Evolutionary conservation across 1,140 invertebrate species (phyloP).

Genomic region (Sinella curviseta): DNA sequence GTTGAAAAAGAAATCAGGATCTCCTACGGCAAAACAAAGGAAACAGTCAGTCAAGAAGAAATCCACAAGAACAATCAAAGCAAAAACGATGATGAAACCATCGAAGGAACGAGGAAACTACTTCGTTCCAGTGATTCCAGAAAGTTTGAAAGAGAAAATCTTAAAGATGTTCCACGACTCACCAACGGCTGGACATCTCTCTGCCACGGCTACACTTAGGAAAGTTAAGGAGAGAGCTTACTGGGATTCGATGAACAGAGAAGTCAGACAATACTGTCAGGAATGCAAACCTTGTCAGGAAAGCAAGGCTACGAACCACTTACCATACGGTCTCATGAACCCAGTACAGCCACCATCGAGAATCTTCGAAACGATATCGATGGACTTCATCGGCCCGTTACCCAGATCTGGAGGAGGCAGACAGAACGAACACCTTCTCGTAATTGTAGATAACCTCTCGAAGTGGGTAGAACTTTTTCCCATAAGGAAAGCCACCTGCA

Average conservation of each 20-base stretch:
- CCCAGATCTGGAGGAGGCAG: background rate
- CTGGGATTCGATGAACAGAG: slow-evolving; percentile 41
- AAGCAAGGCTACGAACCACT: slow-evolving; percentile 20
- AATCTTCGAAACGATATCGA: slow-evolving; percentile 32
- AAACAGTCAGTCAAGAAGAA: too few relatives aligned
- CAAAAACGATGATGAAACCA: background rate
- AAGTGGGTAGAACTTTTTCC: slow-evolving; percentile 40
- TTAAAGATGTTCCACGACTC: slow-evolving; percentile 39
- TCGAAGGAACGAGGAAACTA: background rate
- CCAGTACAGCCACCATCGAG: background rate
- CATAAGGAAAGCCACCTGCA: slow-evolving; percentile 19
- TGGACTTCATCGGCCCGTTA: slow-evolving; percentile 45
- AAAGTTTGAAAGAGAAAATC: background rate
- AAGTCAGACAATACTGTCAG: slow-evolving; percentile 38
- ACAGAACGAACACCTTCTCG: slow-evolving; percentile 29
- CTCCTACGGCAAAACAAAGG: too few relatives aligned
- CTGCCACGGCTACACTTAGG: slow-evolving; percentile 33
- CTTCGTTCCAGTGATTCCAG: slow-evolving; percentile 33
- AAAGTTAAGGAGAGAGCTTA: slow-evolving; percentile 28
- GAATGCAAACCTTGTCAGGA: slow-evolving; percentile 43
- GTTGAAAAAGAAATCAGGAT: too few relatives aligned
- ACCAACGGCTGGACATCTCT: slow-evolving; percentile 33
- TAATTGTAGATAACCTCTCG: background rate
- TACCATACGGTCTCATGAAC: slow-evolving; percentile 24
- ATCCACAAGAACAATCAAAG: background rate